Base-by-base conservation (phyloP, 2,888 invertebrate species). In the Clanis bilineata region DNA sequence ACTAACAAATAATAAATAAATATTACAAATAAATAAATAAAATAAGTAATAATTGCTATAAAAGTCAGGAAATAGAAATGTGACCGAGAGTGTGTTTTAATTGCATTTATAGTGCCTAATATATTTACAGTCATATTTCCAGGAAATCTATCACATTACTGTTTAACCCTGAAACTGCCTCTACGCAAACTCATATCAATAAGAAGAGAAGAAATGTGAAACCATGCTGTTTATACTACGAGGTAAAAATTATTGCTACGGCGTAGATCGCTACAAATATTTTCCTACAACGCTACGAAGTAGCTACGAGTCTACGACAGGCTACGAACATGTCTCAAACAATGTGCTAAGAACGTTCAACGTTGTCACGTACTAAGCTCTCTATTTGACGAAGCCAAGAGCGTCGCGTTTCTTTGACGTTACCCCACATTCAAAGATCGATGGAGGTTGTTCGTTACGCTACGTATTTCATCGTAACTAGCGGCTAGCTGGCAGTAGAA, bases 371-470 rank as follows among this genome's bases (percentile, higher is more conserved):
- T 51, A 51, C 32, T 28, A 32, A 51, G 51, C 32, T 51, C 18
- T 51, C 51, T 32, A 32, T 51, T 51, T 51, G 47, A 51, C 47
- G 32, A 18, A 32, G 51, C 28, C 51, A 51, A 32, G 51, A 51
- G 51, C 32, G 51, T 51, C 32, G 32, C 32, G 51, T 51, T 51
- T 51, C 32, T 51, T 32, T 51, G n/a, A 51, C 51, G 51, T 28
- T 51, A 18, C 28, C 18, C 28, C 15, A 18, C 18, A 51, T 51
- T 51, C 51, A 51, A 18, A 32, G 51, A 51, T 51, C 51, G 18
- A 51, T 51, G 51, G 28, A 51, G 51, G 10, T 32, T 51, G 32
- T 51, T 51, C 51, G 51, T 51, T 51, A 51, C 51, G 32, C 32
- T 32, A 32, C 51, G 51, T 51, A 32, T 51, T 51, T 51, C 51